These are phyloP conservation scores for Dryas iulia DNA, from an alignment of 1,140 invertebrate genomes.

Conservation along the genomic window DNA sequence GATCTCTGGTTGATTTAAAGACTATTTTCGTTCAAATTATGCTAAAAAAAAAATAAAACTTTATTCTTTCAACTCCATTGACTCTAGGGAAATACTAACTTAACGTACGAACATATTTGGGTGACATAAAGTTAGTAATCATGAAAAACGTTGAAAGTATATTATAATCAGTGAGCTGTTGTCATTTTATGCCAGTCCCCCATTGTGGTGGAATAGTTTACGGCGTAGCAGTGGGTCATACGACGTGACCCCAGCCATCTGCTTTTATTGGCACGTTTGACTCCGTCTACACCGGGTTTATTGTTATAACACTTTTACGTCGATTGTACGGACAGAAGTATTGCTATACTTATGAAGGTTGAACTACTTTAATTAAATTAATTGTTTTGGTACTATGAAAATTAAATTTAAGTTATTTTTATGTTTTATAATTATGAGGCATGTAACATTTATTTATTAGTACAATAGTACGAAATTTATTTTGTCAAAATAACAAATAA, in stretches of 20 bases:
- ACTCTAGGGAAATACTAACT: too few species aligned
- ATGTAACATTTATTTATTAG: too few species aligned
- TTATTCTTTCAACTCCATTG: too few species aligned
- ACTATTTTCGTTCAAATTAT: too few species aligned
- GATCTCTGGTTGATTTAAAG: too few species aligned
- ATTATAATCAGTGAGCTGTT: neutral
- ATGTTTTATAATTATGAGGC: too few species aligned
- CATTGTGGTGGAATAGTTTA: constrained; percentile 30
- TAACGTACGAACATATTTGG: too few species aligned
- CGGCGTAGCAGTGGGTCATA: constrained; percentile 27
- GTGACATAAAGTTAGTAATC: neutral
- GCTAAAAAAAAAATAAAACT: too few species aligned
- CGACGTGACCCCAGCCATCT: constrained; percentile 35
- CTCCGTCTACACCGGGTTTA: constrained; percentile 12
- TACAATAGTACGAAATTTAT: too few species aligned
- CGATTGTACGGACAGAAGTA: constrained; percentile 3
- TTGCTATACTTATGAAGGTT: neutral
- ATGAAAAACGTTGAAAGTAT: neutral
- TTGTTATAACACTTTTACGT: constrained; percentile 28
- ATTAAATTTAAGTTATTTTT: neutral
- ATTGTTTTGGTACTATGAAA: neutral
- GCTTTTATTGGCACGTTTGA: constrained; percentile 34
- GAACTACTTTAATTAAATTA: neutral
- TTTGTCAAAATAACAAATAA: too few species aligned
- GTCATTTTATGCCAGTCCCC: constrained; percentile 18